Percentiles rank a stretch among this genome's conserved stretches.
phyloP scores from a whole-genome alignment of 1,140 invertebrate genomes.

The Hermetia illucens region DNA sequence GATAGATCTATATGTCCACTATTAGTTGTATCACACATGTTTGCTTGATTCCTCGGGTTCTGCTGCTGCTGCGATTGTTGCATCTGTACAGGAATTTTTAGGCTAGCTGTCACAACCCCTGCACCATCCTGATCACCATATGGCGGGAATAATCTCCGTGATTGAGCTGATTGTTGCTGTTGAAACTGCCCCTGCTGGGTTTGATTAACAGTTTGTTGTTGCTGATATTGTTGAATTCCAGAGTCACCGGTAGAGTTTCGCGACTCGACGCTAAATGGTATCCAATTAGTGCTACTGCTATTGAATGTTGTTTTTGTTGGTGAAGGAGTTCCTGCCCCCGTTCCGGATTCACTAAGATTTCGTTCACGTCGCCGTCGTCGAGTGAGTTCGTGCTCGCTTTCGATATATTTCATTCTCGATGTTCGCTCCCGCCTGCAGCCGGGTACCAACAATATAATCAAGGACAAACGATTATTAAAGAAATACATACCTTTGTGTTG shows the following conservation, averaged over 20 bases:
- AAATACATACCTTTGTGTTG: too few species aligned
- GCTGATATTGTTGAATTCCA: background rate
- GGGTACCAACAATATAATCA: too few species aligned
- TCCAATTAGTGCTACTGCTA: background rate
- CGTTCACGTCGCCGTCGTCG: background rate
- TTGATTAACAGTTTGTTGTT: background rate
- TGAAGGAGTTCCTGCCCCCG: background rate
- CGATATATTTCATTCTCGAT: constrained; percentile 5
- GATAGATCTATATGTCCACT: constrained; percentile 11
- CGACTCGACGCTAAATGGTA: background rate
- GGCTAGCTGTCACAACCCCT: constrained; percentile 63
- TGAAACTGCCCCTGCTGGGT: background rate
- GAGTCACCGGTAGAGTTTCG: too few species aligned
- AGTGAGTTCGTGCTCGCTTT: background rate
- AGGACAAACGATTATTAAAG: too few species aligned
- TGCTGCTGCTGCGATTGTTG: constrained; percentile 4
- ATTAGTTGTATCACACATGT: constrained; percentile 3
- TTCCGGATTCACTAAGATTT: background rate
- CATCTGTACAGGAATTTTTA: constrained; percentile 55
- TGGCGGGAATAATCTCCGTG: constrained; percentile 34
- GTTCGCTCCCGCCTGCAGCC: constrained; percentile 1
- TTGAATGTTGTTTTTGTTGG: constrained; percentile 4
- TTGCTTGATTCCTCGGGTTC: constrained; percentile 1
- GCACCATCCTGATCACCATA: constrained; percentile 32
- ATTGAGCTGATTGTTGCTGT: constrained; percentile 1